phyloP scores from a whole-genome alignment of 2,888 invertebrate species.

The Phyllotreta cruciferae region DNA sequence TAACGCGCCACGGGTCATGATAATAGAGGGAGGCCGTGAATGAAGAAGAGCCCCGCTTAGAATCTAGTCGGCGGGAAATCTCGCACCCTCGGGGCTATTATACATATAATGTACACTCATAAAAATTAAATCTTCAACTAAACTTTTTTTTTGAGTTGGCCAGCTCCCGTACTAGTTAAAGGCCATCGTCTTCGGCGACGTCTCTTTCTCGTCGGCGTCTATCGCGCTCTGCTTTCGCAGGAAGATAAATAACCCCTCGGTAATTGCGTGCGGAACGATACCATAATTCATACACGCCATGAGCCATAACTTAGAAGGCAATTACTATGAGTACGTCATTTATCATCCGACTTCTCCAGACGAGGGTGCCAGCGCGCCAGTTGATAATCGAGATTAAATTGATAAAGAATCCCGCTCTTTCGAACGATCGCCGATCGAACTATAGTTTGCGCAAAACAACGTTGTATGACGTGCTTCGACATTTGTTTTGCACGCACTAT shows the following conservation, averaged over 20 bases:
- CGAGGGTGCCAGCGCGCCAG: slow-evolving; percentile 50
- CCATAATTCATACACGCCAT: slow-evolving; percentile 67
- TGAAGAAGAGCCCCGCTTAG: slow-evolving; percentile 49
- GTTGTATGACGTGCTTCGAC: too few relatives aligned
- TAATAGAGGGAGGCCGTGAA: slow-evolving; percentile 55
- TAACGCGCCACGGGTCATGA: slow-evolving; percentile 45
- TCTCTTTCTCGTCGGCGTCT: slow-evolving; percentile 44
- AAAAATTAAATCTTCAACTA: too few relatives aligned
- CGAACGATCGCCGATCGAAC: too few relatives aligned
- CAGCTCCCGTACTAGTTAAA: slow-evolving; percentile 26
- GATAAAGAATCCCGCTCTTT: slow-evolving; percentile 53
- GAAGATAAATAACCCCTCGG: slow-evolving; percentile 63
- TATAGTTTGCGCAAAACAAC: too few relatives aligned
- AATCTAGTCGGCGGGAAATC: too few relatives aligned
- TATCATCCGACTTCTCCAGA: slow-evolving; percentile 60
- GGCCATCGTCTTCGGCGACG: slow-evolving; percentile 33
- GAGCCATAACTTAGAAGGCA: slow-evolving; percentile 68
- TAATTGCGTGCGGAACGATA: slow-evolving; percentile 67
- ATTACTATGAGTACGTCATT: slow-evolving; percentile 68
- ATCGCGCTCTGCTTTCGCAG: slow-evolving; percentile 40
- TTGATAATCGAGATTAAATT: slow-evolving; percentile 59
- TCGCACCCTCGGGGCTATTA: too few relatives aligned
- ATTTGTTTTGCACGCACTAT: too few relatives aligned
- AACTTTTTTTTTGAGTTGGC: slow-evolving; percentile 34
- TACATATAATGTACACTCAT: too few relatives aligned